A percentile compares a stretch with the other conserved stretches of the same genome.
Evolutionary conservation across 2,113 vertebrate genomes (phyloP).

Genomic region (Catharus minimus): DNA sequence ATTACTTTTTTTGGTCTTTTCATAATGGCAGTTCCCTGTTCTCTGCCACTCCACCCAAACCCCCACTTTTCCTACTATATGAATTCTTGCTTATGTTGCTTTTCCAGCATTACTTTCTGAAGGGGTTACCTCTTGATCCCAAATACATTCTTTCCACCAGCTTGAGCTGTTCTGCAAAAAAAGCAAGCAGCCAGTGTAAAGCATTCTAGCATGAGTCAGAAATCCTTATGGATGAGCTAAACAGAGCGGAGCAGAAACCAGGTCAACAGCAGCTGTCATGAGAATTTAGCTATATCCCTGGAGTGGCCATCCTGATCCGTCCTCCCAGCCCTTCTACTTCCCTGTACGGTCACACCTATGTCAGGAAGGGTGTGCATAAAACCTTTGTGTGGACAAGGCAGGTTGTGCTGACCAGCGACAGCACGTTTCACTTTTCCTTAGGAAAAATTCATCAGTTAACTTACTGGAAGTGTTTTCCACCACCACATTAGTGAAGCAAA

Average conservation of each 20-base stretch:
- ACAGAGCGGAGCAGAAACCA: background rate
- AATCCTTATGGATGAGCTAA: background rate
- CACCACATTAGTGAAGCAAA: background rate
- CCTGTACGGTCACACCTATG: background rate
- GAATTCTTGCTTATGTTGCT: background rate
- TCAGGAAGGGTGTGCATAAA: background rate
- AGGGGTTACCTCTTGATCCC: background rate
- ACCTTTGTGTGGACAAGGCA: background rate
- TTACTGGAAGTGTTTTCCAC: background rate
- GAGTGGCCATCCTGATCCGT: background rate
- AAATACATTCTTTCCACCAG: background rate
- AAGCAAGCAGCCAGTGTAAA: background rate
- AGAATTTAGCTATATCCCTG: background rate
- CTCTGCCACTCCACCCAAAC: background rate
- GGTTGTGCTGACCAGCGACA: background rate
- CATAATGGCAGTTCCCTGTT: background rate
- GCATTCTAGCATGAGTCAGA: background rate
- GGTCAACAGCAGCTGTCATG: background rate
- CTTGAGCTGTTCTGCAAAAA: background rate
- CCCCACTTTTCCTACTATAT: background rate
- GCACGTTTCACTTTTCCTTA: background rate
- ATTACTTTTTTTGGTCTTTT: background rate
- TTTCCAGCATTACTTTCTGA: background rate
- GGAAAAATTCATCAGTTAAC: background rate
- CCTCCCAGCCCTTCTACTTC: background rate